Percentiles rank a stretch among this genome's conserved stretches.
Evolutionary conservation across 2,888 invertebrate species (phyloP).

Genomic region (Itoplectis maculator): DNA sequence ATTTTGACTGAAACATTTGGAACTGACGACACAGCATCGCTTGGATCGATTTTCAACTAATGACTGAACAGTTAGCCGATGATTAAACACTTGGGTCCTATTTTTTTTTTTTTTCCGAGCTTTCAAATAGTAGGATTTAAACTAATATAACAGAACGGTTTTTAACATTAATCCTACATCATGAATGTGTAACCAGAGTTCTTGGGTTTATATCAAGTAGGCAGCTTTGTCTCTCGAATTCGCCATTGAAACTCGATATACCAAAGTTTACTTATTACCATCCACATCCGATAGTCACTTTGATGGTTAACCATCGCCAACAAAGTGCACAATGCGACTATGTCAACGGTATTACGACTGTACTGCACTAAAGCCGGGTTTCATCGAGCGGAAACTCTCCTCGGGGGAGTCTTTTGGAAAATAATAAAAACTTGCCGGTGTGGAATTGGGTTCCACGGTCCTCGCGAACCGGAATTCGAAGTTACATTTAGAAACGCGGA

Average conservation of each 20-base stretch:
- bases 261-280: conserved; percentile 19
- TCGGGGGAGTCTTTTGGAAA: conserved; percentile 23
- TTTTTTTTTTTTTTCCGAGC: too few species aligned
- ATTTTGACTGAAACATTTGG: too few species aligned
- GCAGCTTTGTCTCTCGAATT: conserved; percentile 24
- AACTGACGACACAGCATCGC: too few species aligned
- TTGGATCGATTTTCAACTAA: too few species aligned
- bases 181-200: conserved; percentile 20
- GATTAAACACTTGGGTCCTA: too few species aligned
- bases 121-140: too few species aligned
- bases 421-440: conserved; percentile 43
- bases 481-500: conserved; percentile 35
- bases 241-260: conserved; percentile 3
- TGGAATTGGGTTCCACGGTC: conserved; percentile 17
- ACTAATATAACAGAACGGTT: conserved; percentile 39
- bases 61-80: too few species aligned
- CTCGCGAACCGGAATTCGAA: conserved; percentile 30
- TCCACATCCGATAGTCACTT: conserved; percentile 9
- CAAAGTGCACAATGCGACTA: conserved; percentile 2
- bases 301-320: conserved; percentile 34
- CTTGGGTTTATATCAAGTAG: conserved; percentile 12
- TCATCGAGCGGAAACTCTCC: conserved; percentile 26
- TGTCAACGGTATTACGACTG: conserved; percentile 1
- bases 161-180: conserved; percentile 43
- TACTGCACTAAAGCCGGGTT: background rate